Base-by-base conservation (phyloP, 2,888 invertebrate genomes). In the Petrophora chlorosata region DNA sequence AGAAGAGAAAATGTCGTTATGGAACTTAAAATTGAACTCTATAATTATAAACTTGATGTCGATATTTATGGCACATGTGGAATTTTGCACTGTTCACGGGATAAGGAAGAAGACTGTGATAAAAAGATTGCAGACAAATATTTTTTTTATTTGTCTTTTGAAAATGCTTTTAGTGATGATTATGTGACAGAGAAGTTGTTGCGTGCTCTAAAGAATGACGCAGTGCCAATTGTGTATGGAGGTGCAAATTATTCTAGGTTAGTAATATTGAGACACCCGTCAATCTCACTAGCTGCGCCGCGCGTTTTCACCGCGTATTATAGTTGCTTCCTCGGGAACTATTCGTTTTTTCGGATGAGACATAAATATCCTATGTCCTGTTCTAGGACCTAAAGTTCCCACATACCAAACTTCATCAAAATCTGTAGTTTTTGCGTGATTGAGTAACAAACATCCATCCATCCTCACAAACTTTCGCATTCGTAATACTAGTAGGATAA, bases 181-280 rank as follows among this genome's bases (percentile, higher is more conserved):
- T 83, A 82, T 35, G 70, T 65, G 1, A 84, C 84, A 7, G 82
- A 81, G 48, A 82, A 82, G 49, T 39, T 82, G 22, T 36, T 82
- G 39, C 63, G 52, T 54, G 76, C 82, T 3, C 61, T 79, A 48
- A 67, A 78, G 38, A 63, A 86, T 74, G 88, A 92, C 63, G 88
- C 93, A 5, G 79, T 94, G n/a, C 94, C 94, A 0, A 92, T 94
- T 25, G 94, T 94, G n/a, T 93, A 91, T 80, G 94, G 94, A 9
- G 92, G 91, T 22, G 92, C 92, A 32, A 70, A 82, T 49, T 80
- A 82, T 56, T 57, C 73, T 9, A 67, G 78, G 80, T 79, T 61
- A 57, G 53, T 53, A 17, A 2, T n/a, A n/a, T n/a, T n/a, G n/a
- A n/a, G n/a, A n/a, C n/a, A n/a, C n/a, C n/a, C n/a, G n/a, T n/a